These are phyloP conservation scores for Acanthurus lineatus DNA, from an alignment of 2,797 vertebrate genomes.

Conservation along the genomic window DNA sequence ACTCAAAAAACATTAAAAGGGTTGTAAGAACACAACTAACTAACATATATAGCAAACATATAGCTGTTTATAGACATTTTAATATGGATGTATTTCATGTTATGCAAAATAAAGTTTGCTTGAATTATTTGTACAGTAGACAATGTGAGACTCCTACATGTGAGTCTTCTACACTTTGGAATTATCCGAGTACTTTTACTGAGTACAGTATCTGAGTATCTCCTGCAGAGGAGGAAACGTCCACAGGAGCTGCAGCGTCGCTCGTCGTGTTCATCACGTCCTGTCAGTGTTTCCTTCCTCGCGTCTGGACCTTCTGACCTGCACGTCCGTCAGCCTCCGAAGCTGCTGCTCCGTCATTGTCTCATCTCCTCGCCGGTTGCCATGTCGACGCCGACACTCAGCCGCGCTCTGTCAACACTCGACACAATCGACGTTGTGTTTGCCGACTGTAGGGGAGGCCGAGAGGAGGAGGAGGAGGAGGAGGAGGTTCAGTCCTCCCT, in stretches of 20 bases:
- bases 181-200: no score
- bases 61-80: no score
- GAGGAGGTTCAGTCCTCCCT: conserved; percentile 19
- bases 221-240: no score
- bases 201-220: no score
- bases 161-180: no score
- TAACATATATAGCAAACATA: no score
- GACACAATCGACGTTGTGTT: conserved; percentile 56
- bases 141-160: no score
- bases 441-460: conserved; percentile 26
- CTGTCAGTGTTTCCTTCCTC: neutral
- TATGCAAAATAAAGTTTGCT: no score
- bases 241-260: neutral
- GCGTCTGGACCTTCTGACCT: conserved; percentile 30
- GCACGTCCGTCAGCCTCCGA: conserved; percentile 7
- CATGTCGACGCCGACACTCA: conserved; percentile 57
- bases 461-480: neutral
- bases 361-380: conserved; percentile 53
- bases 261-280: neutral
- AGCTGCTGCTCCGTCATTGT: conserved; percentile 37
- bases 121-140: no score
- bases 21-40: no score
- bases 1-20: no score
- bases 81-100: no score
- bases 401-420: conserved; percentile 61